These are phyloP conservation scores for Ptilodon capucinus DNA, from an alignment of 2,888 invertebrate genomes.

Conservation along the genomic window DNA sequence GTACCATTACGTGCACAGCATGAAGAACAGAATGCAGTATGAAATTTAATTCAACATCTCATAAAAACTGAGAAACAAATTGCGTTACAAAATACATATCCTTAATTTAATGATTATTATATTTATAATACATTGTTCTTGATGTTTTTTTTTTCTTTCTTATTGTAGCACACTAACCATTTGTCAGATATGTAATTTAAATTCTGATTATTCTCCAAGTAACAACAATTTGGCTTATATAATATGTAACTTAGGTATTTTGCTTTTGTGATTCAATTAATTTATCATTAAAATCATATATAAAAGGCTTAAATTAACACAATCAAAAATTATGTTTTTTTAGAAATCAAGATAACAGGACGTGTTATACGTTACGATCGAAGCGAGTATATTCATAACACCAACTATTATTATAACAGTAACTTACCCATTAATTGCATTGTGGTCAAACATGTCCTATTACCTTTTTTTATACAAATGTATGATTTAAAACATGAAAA, in stretches of 20 bases:
- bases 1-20: conserved; percentile 78
- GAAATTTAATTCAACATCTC: conserved; percentile 69
- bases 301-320: conserved; percentile 46
- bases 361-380: conserved; percentile 25
- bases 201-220: conserved; percentile 81
- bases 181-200: conserved; percentile 83
- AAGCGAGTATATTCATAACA: conserved; percentile 9
- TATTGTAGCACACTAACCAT: conserved; percentile 83
- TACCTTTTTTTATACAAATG: conserved; percentile 40
- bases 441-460: conserved; percentile 42
- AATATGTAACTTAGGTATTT: conserved; percentile 64
- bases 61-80: conserved; percentile 78
- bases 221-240: conserved; percentile 77
- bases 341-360: conserved; percentile 35
- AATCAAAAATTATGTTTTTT: conserved; percentile 47
- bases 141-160: conserved; percentile 75
- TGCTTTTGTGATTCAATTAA: conserved; percentile 52
- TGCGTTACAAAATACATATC: conserved; percentile 79
- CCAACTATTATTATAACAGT: neutral
- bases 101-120: conserved; percentile 79
- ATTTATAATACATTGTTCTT: conserved; percentile 80
- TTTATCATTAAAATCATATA: conserved; percentile 56
- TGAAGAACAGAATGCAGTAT: conserved; percentile 65
- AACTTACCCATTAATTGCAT: conserved; percentile 1
- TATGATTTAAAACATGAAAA: conserved; percentile 31